Base-by-base conservation (phyloP, 1,140 invertebrate genomes). In the Choristoneura fumiferana region DNA sequence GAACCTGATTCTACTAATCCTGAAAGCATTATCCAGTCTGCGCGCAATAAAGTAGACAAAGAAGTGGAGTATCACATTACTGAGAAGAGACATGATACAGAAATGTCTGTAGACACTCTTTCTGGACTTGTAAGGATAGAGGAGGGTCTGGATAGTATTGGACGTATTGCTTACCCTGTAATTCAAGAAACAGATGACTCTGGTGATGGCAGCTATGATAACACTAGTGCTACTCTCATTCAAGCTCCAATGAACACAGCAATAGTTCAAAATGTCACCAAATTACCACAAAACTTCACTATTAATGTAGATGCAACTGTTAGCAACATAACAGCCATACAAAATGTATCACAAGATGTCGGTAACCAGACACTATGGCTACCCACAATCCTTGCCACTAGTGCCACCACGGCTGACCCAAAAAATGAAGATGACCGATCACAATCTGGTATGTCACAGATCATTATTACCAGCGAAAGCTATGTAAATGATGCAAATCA, bases 1-100 rank as follows among this genome's bases (percentile, higher is more conserved):
- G 86, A 89, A 76, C 86, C 86, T 55, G 86, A 89, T 67, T 89
- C 86, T 58, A 89, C 86, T 59, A 81, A 89, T 57, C 81, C 78
- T 69, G 85, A 88, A 72, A 87, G 82, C 70, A 85, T 87, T 66
- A 84, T 86, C 57, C 78, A 86, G 66, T 75, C 82, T 60, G 63
- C 77, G 63, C 76, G 83, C 65, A 84, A 57, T 49, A 60, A 86
- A 75, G 67, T 76, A 74, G 80, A 86, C 57, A 87, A 85, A 71
- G 78, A 85, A 72, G 71, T 84, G 61, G 81, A 87, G 56, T 88
- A 81, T 75, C 77, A 81, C 58, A 78, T 85, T 62, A 73, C 67
- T 59, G 81, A 86, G 29, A 85, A 85, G 61, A 69, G 65, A 57
- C 82, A 81, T 78, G 76, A 81, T 49, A 66, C 78, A 62, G 85